phyloP scores from a whole-genome alignment of 37 sponge, comb jelly and placozoan genomes.

The Aplysina aerophoba region DNA sequence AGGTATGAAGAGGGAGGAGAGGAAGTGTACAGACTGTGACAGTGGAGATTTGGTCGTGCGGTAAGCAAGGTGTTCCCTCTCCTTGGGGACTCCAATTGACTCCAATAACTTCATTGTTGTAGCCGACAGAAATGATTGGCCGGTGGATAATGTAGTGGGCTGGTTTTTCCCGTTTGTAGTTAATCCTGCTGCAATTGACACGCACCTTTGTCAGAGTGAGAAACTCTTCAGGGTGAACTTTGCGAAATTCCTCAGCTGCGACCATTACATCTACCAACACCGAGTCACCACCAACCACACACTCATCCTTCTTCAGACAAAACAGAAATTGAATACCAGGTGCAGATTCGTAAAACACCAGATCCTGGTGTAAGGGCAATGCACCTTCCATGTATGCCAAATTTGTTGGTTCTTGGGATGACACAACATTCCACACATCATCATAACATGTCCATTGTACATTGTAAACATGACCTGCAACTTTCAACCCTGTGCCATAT shows the following conservation, averaged over 20 bases:
- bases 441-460: not conserved
- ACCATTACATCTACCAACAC: constrained; percentile 51
- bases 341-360: constrained; percentile 71
- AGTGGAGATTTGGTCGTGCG: not conserved
- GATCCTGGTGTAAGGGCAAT: constrained; percentile 61
- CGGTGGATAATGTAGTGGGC: constrained; percentile 35
- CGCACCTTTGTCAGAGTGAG: constrained; percentile 54
- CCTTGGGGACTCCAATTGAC: constrained; percentile 53
- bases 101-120: constrained; percentile 38
- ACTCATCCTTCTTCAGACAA: constrained; percentile 67
- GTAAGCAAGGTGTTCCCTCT: constrained; percentile 54
- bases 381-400: constrained; percentile 44
- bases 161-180: constrained; percentile 46
- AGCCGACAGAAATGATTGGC: constrained; percentile 58
- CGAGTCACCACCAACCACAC: constrained; percentile 68
- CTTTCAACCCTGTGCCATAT: no score
- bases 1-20: no score
- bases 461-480: no score
- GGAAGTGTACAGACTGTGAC: no score
- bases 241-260: constrained; percentile 63
- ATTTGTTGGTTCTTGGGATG: constrained; percentile 44
- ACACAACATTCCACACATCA: constrained; percentile 53
- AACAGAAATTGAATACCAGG: constrained; percentile 74
- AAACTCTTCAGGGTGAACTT: constrained; percentile 45
- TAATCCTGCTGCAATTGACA: constrained; percentile 67